phyloP scores from a whole-genome alignment of 2,888 invertebrate species.

The Ennomos erosarius region DNA sequence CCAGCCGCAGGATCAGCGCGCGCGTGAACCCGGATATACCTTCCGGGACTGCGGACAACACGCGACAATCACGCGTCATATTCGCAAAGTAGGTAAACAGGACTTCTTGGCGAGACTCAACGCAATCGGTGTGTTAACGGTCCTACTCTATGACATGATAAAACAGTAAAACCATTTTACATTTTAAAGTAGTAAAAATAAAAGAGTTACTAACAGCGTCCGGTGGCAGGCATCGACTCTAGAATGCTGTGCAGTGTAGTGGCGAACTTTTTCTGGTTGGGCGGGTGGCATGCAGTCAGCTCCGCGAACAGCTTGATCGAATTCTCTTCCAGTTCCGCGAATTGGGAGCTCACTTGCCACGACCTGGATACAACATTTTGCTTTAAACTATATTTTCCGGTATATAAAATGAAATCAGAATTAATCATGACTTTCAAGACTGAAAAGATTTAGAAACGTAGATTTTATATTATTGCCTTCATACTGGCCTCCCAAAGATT shows the following conservation, averaged over 20 bases:
- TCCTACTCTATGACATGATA: too few relatives aligned
- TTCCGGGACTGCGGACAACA: conserved; percentile 53
- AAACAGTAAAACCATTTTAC: too few relatives aligned
- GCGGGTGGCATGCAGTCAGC: conserved; percentile 93
- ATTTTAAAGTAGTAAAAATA: too few relatives aligned
- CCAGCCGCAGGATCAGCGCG: conserved; percentile 92
- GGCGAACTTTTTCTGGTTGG: conserved; percentile 93
- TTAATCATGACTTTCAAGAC: too few relatives aligned
- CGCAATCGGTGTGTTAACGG: too few relatives aligned
- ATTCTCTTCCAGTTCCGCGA: conserved; percentile 89
- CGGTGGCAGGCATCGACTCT: conserved; percentile 80
- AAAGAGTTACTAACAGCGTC: conserved; percentile 46
- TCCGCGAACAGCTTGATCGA: conserved; percentile 93
- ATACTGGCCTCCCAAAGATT: too few relatives aligned
- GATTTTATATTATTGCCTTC: too few relatives aligned
- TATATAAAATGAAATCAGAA: too few relatives aligned
- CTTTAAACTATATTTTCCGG: too few relatives aligned
- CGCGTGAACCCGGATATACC: conserved; percentile 95
- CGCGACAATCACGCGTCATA: not conserved
- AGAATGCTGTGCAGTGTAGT: conserved; percentile 91
- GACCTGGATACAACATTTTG: conserved; percentile 50
- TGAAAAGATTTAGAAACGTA: too few relatives aligned
- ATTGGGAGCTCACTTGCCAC: conserved; percentile 77
- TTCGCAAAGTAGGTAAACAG: too few relatives aligned
- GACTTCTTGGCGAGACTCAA: too few relatives aligned